Base-by-base conservation (phyloP, 1,140 invertebrate species). In the Nomia melanderi region DNA sequence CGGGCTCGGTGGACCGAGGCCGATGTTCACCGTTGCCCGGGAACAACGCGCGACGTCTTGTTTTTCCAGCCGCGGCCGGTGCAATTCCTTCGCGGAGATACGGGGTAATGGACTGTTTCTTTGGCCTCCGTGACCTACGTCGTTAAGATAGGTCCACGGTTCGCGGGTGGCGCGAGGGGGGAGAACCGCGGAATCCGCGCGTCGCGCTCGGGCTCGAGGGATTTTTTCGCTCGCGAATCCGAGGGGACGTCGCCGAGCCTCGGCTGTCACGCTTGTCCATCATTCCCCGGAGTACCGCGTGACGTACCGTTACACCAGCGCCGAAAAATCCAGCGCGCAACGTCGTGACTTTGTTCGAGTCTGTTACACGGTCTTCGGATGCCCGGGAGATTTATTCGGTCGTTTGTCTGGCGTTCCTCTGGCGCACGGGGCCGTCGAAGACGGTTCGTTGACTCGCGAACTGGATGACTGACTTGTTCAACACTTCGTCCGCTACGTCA, bases 41-140 rank as follows among this genome's bases (percentile, higher is more conserved):
- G 77, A 67, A 83, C 66, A 66, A 77, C 62, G 70, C 29, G 54
- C 60, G 54, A 71, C 53, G 59, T 75, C 56, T 50, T 69, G 81
- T 83, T 83, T 83, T 75, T 83, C 75, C 56, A 64, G 44, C 25
- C 31, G 59, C 56, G 60, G 44, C 25, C 31, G 59, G 57, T 74
- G 76, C 67, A 83, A 86, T 83, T 83, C 69, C 80, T 85, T 79
- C 76, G 57, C 72, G 59, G 76, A 80, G 84, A 83, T 85, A 85
- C 83, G 59, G 56, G 33, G 72, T 73, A 81, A 83, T 81, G 81
- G 83, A 85, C 72, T 54, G 81, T 78, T 85, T 81, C 84, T 85
- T 85, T 86, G 76, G 54, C 81, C 84, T 79, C 73, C 70, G 29
- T 66, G 81, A 85, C 81, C 85, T 67, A 84, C 76, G 84, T 84